phyloP scores from a whole-genome alignment of 2,888 invertebrate genomes.

The Meandrusa payeni region DNA sequence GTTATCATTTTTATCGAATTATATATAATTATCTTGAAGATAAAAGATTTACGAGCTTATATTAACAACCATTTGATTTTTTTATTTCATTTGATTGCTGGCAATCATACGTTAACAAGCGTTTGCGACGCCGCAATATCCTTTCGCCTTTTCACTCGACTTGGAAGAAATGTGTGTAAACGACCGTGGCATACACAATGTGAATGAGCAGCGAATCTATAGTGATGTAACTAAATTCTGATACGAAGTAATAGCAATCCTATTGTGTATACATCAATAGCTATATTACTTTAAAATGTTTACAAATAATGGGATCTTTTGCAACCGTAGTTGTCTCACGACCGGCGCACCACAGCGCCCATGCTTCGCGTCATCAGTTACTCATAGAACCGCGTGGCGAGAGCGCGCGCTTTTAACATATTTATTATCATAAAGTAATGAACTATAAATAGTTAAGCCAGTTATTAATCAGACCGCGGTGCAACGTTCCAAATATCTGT shows the following conservation, averaged over 20 bases:
- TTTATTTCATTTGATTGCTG: slow-evolving; percentile 6
- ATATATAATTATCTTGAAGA: slow-evolving; percentile 3
- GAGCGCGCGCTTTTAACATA: slow-evolving; percentile 35
- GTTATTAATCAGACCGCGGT: slow-evolving; percentile 36
- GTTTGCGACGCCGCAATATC: slow-evolving; percentile 46
- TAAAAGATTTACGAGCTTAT: background rate
- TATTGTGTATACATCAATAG: slow-evolving; percentile 10
- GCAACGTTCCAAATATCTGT: slow-evolving; percentile 42
- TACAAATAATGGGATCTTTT: slow-evolving; percentile 36
- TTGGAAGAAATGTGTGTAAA: slow-evolving; percentile 70
- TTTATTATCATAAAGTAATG: slow-evolving; percentile 37
- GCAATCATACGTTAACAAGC: slow-evolving; percentile 34
- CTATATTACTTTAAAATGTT: slow-evolving; percentile 20
- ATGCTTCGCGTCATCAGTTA: slow-evolving; percentile 57
- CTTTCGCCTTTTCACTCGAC: slow-evolving; percentile 71
- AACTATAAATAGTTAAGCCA: slow-evolving; percentile 42
- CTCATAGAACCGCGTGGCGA: slow-evolving; percentile 38
- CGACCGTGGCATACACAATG: slow-evolving; percentile 66
- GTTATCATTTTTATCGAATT: background rate
- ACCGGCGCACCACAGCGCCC: slow-evolving; percentile 45
- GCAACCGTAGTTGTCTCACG: slow-evolving; percentile 29
- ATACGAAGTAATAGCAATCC: slow-evolving; percentile 28
- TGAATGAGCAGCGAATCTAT: slow-evolving; percentile 50
- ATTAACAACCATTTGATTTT: slow-evolving; percentile 2
- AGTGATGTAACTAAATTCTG: slow-evolving; percentile 27